Percentiles rank a stretch among this genome's conserved stretches.
Conservation (phyloP, 2,113 vertebrate genomes). For the Stercorarius parasiticus region DNA sequence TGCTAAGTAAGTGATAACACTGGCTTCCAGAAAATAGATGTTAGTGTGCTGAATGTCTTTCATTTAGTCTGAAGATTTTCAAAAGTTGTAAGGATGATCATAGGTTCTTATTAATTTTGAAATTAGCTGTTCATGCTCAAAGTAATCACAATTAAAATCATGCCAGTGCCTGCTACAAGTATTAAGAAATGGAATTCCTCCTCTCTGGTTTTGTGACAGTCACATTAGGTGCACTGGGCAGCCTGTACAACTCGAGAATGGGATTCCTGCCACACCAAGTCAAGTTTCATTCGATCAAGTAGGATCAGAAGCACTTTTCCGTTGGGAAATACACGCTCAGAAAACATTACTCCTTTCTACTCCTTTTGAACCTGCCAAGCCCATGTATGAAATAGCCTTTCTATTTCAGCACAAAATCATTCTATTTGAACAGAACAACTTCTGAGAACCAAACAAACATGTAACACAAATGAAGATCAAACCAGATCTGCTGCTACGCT, state of each 20-base stretch:
- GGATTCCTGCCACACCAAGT: background rate
- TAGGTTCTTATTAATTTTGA: background rate
- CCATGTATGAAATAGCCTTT: background rate
- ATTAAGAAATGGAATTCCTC: background rate
- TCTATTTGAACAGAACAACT: background rate
- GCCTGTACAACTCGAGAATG: rapidly evolving
- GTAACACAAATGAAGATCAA: background rate
- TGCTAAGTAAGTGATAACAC: background rate
- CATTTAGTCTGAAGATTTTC: background rate
- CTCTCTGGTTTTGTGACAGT: background rate
- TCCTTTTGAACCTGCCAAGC: background rate
- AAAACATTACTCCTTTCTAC: background rate
- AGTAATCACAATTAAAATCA: background rate
- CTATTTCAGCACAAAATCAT: background rate
- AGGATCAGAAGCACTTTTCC: background rate
- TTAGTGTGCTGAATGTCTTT: background rate
- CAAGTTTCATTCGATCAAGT: background rate
- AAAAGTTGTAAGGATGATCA: background rate
- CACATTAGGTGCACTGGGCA: background rate
- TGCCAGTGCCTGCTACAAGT: background rate
- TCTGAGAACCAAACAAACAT: background rate
- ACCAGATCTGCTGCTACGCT: background rate
- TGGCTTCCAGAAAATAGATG: background rate
- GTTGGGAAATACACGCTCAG: background rate
- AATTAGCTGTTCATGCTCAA: background rate